Percentiles rank a stretch among this genome's conserved stretches.
phyloP scores from a whole-genome alignment of 2,113 vertebrate genomes.

The Conger conger region DNA sequence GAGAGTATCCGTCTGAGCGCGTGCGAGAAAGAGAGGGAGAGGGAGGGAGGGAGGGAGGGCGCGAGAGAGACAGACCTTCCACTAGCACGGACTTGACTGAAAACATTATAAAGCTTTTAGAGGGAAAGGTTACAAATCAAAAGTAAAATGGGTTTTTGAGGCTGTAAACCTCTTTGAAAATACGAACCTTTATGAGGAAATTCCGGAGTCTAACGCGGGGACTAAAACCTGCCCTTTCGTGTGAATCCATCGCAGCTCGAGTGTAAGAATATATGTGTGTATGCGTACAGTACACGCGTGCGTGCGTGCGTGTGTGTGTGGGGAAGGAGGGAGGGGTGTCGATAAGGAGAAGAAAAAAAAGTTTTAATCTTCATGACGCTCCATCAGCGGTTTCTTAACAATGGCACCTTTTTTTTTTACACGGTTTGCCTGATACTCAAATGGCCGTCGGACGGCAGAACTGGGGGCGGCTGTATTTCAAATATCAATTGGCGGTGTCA shows the following conservation, averaged over 20 bases:
- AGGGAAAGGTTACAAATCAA: conserved; percentile 56
- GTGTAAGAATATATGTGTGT: conserved; percentile 30
- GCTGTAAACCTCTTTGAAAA: conserved; percentile 56
- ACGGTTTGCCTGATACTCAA: conserved; percentile 24
- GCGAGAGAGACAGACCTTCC: conserved; percentile 21
- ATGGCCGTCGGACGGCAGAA: conserved; percentile 52
- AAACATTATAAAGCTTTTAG: conserved; percentile 54
- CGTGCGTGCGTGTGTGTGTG: conserved; percentile 17
- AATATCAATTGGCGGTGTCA: conserved; percentile 58
- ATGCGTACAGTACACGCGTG: conserved; percentile 5
- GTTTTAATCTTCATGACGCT: conserved; percentile 57
- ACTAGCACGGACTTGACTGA: conserved; percentile 30
- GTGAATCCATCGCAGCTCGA: conserved; percentile 48
- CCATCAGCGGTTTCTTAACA: conserved; percentile 61
- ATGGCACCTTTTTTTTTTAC: conserved; percentile 41
- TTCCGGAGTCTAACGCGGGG: conserved; percentile 35
- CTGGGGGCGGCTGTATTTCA: conserved; percentile 53
- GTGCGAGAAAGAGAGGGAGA: background rate
- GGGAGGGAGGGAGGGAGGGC: background rate
- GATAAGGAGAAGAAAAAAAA: conserved; percentile 36
- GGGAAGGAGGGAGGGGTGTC: conserved; percentile 4
- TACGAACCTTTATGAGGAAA: conserved; percentile 46
- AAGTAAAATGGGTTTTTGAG: conserved; percentile 55
- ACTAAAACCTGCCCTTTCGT: conserved; percentile 50
- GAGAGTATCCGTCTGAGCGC: conserved; percentile 47